Evolutionary conservation across 2,888 invertebrate genomes (phyloP).

Genomic region (Meloe dianella): DNA sequence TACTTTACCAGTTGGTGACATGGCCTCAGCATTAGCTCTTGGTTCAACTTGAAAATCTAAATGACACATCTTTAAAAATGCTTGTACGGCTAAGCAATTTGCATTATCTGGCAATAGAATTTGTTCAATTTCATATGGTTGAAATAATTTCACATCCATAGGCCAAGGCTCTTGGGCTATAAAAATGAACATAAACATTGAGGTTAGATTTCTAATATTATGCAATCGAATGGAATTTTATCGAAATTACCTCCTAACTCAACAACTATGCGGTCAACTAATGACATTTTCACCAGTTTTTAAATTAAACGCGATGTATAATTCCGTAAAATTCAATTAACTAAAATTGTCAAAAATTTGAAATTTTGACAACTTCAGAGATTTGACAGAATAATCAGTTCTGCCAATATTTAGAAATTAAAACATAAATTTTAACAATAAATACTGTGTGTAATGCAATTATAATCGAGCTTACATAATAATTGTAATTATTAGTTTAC

Average conservation of each 20-base stretch:
- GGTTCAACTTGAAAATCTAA: constrained; percentile 83
- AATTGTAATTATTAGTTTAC: too few relatives aligned
- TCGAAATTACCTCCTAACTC: constrained; percentile 47
- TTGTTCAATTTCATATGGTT: constrained; percentile 92
- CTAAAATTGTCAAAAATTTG: neutral
- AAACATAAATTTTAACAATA: neutral
- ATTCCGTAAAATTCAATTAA: too few relatives aligned
- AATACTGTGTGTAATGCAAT: too few relatives aligned
- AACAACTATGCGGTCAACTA: constrained; percentile 46
- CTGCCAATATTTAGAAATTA: neutral
- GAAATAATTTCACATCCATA: constrained; percentile 82
- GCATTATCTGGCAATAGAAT: constrained; percentile 93
- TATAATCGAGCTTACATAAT: too few relatives aligned
- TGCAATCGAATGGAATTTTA: constrained; percentile 13
- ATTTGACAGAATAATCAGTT: neutral
- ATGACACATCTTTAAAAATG: constrained; percentile 91
- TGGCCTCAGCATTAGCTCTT: constrained; percentile 91
- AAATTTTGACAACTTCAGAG: neutral
- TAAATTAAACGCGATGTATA: too few relatives aligned
- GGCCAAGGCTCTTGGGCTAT: constrained; percentile 90
- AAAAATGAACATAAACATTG: constrained; percentile 48
- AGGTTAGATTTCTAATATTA: constrained; percentile 21
- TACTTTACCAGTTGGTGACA: constrained; percentile 93
- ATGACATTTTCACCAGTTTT: constrained; percentile 38
- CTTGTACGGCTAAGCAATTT: constrained; percentile 90